Percentiles rank a stretch among this genome's conserved stretches.
These are phyloP conservation scores for Netelia inedita DNA, from an alignment of 2,888 invertebrate genomes.

Conservation along the genomic window DNA sequence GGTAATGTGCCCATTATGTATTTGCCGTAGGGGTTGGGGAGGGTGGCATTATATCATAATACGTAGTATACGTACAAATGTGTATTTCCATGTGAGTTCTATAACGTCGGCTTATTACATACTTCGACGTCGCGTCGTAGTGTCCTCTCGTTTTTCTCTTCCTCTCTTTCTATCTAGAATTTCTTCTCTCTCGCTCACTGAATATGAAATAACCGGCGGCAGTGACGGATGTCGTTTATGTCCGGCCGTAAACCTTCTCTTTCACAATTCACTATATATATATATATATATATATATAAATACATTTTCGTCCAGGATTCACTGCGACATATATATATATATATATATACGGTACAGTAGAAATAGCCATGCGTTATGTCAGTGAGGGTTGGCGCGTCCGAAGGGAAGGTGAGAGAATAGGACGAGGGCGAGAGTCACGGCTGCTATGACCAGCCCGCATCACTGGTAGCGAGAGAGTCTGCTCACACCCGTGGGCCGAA, in stretches of 20 bases:
- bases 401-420: slow-evolving; percentile 52
- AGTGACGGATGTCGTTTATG: slow-evolving; percentile 80
- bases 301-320: slow-evolving; percentile 24
- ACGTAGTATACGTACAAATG: background rate
- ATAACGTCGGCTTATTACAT: slow-evolving; percentile 49
- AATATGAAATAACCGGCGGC: slow-evolving; percentile 67
- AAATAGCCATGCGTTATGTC: slow-evolving; percentile 36
- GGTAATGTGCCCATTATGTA: background rate
- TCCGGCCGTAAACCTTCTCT: slow-evolving; percentile 79
- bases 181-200: slow-evolving; percentile 45
- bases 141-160: slow-evolving; percentile 5
- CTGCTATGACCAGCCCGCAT: slow-evolving; percentile 34
- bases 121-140: slow-evolving; percentile 38
- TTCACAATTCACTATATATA: slow-evolving; percentile 66
- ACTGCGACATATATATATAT: slow-evolving; percentile 7
- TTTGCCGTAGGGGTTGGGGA: background rate
- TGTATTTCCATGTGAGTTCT: background rate
- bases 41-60: background rate
- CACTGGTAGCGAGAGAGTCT: slow-evolving; percentile 22
- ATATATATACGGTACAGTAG: slow-evolving; percentile 23
- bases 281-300: slow-evolving; percentile 16
- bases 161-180: background rate
- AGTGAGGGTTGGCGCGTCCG: slow-evolving; percentile 35
- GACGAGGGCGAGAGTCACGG: slow-evolving; percentile 24
- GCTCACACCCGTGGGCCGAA: slow-evolving; percentile 23